Percentiles rank a stretch among this genome's conserved stretches.
Evolutionary conservation across 2,797 vertebrate genomes (phyloP).

Genomic region (Anableps anableps): DNA sequence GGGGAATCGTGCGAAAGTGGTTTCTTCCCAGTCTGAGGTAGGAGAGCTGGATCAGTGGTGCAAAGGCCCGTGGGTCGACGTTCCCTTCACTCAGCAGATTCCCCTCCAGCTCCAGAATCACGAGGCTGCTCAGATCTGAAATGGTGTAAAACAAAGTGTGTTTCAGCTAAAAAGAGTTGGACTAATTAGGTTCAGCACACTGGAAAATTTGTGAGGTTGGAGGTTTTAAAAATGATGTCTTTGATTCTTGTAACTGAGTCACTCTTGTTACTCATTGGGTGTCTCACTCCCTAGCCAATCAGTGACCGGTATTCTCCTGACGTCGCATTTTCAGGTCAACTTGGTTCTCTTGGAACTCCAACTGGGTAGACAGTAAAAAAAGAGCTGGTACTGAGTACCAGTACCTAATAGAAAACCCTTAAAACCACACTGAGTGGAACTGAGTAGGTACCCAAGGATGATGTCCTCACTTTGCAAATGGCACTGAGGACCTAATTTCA

Average conservation of each 20-base stretch:
- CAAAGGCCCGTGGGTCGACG: constrained; percentile 86
- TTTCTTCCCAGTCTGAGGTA: constrained; percentile 93
- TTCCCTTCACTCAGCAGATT: constrained; percentile 92
- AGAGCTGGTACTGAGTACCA: not conserved
- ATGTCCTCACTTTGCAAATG: not conserved
- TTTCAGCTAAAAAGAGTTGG: not conserved
- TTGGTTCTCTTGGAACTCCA: not conserved
- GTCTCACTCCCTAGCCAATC: not conserved
- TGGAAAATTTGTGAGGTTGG: not conserved
- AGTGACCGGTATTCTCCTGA: not conserved
- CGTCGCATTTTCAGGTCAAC: not conserved
- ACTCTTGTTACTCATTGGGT: not conserved
- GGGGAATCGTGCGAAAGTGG: constrained; percentile 92
- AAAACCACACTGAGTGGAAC: not conserved
- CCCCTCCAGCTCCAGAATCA: constrained; percentile 95
- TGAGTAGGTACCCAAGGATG: not conserved
- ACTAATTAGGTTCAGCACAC: not conserved
- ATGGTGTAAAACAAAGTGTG: not conserved
- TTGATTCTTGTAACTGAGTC: not conserved
- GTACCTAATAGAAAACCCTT: not conserved
- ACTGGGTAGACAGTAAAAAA: not conserved
- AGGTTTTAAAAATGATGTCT: not conserved
- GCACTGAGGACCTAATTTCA: not conserved
- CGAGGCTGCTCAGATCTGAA: constrained; percentile 85
- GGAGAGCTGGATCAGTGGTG: constrained; percentile 83